Evolutionary conservation across 2,888 invertebrate species (phyloP), one percentile per base, ranked within the genome.

Genomic region (Drosophila yooni): DNA sequence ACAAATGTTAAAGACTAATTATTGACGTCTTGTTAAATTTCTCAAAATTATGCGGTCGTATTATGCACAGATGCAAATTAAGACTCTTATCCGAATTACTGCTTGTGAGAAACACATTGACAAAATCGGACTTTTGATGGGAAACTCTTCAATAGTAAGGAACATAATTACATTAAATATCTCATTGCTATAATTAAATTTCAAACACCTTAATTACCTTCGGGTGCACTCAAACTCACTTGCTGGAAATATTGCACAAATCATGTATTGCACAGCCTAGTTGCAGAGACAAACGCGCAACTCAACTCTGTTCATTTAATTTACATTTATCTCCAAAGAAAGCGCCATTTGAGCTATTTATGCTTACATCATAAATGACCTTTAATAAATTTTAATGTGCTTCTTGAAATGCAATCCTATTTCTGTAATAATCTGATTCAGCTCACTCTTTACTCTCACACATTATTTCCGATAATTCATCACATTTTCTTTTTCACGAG

Each of bases 391-490:
- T 13, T 13, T 13, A n/a, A 13, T 7, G 1, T 43, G 43, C 3
- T 13, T 1, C 13, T 13, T 13, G 21, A 13, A 21, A 21, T 21
- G 7, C 1, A 21, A 21, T 25, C 4, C 8, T 25, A 21, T 15
- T 15, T 25, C 2, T 46, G 25, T 13, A 46, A 46, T 15, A 8
- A 46, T 46, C 25, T 46, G 15, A 46, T 46, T 46, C 6, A 43
- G 6, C 21, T 43, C 21, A 8, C 15, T 21, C 3, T 21, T 7
- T 3, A 21, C 13, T 25, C 11, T 10, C 10, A n/a, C 33, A 25
- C 13, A 25, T 33, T 15, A 40, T 13, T 33, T 64, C 6, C 36
- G 8, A 13, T 3, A 63, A 63, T 64, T 63, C n/a, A 15, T 18
- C 10, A 29, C 13, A 21, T 25, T 46, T 33, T 33, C 33, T 38